Base-by-base conservation (phyloP, 2,113 vertebrate species). In the Neotragus moschatus region DNA sequence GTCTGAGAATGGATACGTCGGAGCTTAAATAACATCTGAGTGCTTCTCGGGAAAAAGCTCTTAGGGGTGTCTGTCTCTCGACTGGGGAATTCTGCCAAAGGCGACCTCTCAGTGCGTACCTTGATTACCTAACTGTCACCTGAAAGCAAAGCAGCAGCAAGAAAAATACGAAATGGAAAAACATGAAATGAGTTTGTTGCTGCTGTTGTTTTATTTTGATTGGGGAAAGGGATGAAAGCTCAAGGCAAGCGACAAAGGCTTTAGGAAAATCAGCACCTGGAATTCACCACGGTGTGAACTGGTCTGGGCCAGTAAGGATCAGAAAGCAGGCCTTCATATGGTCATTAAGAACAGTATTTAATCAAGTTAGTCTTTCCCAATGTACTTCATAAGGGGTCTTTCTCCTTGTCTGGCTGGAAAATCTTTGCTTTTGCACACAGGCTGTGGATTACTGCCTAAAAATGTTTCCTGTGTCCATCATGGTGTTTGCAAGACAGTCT, bases 11-110 rank as follows among this genome's bases (percentile, higher is more conserved):
- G 60, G 3, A 0, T 88, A 92, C 2, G 16, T 90, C 33, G 26
- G 58, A 45, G n/a, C 88, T 90, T 94, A 36, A 53, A 53, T 51
- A 26, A 63, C 47, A 80, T 93, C 26, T 12, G 73, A 88, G 51
- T 5, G 25, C 47, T 53, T 98, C 96, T 94, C 49, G 25, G 75
- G 75, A 90, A 89, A 70, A 58, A 95, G 26, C 55, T 88, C 36
- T 56, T n/a, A 58, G 82, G 87, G n/a, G 9, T 19, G 13, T 53
- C 73, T 28, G 7, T 21, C 77, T 79, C 49, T 30, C 39, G 8
- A 43, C 39, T 53, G 75, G 60, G 70, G 89, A 91, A 66, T 8
- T 45, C 58, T 30, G 63, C 47, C 88, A 43, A 17, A 13, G 84
- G 51, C 28, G 16, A 85, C 30, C 58, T 15, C 21, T 60, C 61